These are phyloP conservation scores for Serranus cabrilla DNA, from an alignment of 2,797 vertebrate species.

Conservation along the genomic window DNA sequence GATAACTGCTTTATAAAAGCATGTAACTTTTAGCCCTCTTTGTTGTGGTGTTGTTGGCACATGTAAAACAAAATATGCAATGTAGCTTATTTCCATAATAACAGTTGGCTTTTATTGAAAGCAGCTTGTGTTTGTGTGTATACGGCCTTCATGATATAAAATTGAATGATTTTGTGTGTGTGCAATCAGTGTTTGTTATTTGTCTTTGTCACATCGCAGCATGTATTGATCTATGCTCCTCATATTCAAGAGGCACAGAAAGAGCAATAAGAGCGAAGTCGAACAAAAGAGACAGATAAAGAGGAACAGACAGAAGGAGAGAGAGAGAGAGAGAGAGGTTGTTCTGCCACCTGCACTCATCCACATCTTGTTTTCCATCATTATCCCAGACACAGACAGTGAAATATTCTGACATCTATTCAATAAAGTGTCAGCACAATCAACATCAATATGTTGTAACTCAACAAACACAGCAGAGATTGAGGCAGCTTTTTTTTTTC, in stretches of 20 bases:
- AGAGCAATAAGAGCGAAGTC: conserved; percentile 19
- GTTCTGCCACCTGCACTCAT: conserved; percentile 39
- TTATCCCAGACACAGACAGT: conserved; percentile 35
- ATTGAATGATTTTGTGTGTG: background rate
- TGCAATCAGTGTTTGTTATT: conserved; percentile 3
- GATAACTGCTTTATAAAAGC: background rate
- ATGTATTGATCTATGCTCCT: conserved; percentile 28
- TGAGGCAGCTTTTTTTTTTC: conserved; percentile 47
- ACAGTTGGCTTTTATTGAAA: background rate
- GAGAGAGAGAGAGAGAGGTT: background rate
- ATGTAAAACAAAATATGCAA: background rate
- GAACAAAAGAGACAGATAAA: conserved; percentile 20
- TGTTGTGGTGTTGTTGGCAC: background rate
- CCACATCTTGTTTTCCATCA: conserved; percentile 51
- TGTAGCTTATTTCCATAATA: background rate
- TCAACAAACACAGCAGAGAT: conserved; percentile 38
- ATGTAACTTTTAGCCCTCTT: background rate
- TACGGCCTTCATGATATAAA: background rate
- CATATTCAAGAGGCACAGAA: conserved; percentile 14
- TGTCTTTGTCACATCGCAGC: conserved; percentile 23
- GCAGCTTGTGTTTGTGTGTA: background rate
- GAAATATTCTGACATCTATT: conserved; percentile 62
- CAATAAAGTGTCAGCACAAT: conserved; percentile 68
- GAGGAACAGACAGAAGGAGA: background rate
- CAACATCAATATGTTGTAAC: conserved; percentile 51